phyloP scores from a whole-genome alignment of 2,113 vertebrate species.

The Cheilinus undulatus region DNA sequence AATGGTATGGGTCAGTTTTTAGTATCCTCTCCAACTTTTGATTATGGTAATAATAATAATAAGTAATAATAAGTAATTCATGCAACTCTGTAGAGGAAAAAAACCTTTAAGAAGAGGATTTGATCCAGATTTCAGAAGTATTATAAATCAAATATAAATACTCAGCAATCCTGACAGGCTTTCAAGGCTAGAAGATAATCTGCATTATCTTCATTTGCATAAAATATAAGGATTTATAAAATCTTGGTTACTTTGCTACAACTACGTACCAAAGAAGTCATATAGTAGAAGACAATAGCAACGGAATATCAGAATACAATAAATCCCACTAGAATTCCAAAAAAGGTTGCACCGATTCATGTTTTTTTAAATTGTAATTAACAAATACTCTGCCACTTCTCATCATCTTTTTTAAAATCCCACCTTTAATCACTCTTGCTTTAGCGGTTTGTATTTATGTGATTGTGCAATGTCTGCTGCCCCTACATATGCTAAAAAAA shows the following conservation, averaged over 20 bases:
- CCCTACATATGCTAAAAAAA: slow-evolving; percentile 29
- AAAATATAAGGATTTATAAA: not conserved
- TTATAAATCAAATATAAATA: not conserved
- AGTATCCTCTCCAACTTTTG: no score
- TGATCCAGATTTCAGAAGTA: no score
- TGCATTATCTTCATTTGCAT: not conserved
- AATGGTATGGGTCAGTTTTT: no score
- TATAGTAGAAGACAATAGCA: not conserved
- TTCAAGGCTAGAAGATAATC: not conserved
- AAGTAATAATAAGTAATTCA: no score
- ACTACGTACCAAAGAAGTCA: not conserved
- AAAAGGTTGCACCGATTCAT: no score
- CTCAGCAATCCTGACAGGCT: not conserved
- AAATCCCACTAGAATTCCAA: not conserved
- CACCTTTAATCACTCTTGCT: not conserved
- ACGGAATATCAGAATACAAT: not conserved
- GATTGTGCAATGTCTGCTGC: slow-evolving; percentile 54
- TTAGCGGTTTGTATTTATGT: slow-evolving; percentile 68
- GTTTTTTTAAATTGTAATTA: no score
- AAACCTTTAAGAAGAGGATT: no score
- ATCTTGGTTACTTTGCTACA: not conserved
- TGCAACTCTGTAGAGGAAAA: no score
- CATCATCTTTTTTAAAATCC: not conserved
- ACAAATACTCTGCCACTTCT: not conserved
- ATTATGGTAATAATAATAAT: no score